phyloP scores from a whole-genome alignment of 1,140 invertebrate species.

The Eupeodes corollae region DNA sequence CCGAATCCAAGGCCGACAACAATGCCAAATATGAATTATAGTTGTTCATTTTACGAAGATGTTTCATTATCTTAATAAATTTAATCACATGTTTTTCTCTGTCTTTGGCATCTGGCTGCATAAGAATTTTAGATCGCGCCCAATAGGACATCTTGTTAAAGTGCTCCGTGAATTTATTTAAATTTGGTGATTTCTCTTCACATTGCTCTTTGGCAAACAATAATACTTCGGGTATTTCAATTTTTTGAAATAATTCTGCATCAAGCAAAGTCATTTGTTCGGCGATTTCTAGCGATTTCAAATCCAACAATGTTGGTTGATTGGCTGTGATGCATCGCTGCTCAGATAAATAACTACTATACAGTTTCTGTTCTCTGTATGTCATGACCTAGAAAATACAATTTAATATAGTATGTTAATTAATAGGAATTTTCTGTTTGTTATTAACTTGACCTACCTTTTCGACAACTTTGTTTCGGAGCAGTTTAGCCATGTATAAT shows the following conservation, averaged over 20 bases:
- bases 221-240: conserved; percentile 93
- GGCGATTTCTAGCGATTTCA: conserved; percentile 75
- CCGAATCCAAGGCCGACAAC: conserved; percentile 91
- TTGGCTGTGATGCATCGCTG: conserved; percentile 6
- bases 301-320: conserved; percentile 62
- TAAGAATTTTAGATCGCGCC: conserved; percentile 71
- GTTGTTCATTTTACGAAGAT: conserved; percentile 92
- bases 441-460: conserved; percentile 39
- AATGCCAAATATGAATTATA: conserved; percentile 97
- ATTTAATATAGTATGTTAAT: background rate
- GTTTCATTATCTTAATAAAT: conserved; percentile 98
- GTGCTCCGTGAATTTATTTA: conserved; percentile 95
- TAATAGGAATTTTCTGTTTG: background rate
- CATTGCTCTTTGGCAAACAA: conserved; percentile 96
- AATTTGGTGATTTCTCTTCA: conserved; percentile 91
- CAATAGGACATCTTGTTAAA: conserved; percentile 99
- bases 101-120: conserved; percentile 76
- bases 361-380: conserved; percentile 25
- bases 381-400: conserved; percentile 15
- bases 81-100: conserved; percentile 94
- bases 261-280: conserved; percentile 98
- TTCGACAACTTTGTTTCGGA: conserved; percentile 82
- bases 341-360: conserved; percentile 10
- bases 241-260: conserved; percentile 88
- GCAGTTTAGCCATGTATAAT: conserved; percentile 74